These are phyloP conservation scores for Corydoras maculifer DNA, from an alignment of 2,113 vertebrate species.

Conservation along the genomic window DNA sequence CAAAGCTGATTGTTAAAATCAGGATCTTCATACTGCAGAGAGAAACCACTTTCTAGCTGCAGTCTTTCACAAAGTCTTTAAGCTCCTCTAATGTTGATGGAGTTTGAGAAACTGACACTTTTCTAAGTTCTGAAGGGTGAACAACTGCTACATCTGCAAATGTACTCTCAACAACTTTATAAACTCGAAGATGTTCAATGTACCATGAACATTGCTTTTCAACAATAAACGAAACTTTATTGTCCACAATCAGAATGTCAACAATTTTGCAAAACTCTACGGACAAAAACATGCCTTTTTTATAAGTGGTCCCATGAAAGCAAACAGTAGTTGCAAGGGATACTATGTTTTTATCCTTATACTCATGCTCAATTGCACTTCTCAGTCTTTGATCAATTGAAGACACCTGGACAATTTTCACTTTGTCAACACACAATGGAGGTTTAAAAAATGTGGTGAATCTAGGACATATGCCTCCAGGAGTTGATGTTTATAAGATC, in stretches of 20 bases:
- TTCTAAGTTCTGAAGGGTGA: not conserved
- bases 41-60: not conserved
- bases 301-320: conserved; percentile 1
- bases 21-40: not conserved
- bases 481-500: not conserved
- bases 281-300: not conserved
- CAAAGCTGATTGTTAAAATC: not conserved
- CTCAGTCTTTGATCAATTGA: too few species aligned
- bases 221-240: not conserved
- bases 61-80: conserved; percentile 3
- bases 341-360: too few species aligned
- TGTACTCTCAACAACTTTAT: not conserved
- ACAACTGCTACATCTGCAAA: not conserved
- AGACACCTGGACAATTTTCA: too few species aligned
- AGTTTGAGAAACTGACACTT: not conserved
- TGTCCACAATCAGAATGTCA: not conserved
- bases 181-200: not conserved
- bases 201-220: conserved; percentile 4
- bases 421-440: too few species aligned
- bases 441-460: not conserved
- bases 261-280: not conserved
- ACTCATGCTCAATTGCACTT: too few species aligned
- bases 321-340: too few species aligned
- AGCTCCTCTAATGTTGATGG: not conserved
- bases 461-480: not conserved